Percentiles rank a stretch among this genome's conserved stretches.
These are phyloP conservation scores for Gisinianus flammeolus DNA, from an alignment of 2,888 invertebrate genomes.

Conservation along the genomic window DNA sequence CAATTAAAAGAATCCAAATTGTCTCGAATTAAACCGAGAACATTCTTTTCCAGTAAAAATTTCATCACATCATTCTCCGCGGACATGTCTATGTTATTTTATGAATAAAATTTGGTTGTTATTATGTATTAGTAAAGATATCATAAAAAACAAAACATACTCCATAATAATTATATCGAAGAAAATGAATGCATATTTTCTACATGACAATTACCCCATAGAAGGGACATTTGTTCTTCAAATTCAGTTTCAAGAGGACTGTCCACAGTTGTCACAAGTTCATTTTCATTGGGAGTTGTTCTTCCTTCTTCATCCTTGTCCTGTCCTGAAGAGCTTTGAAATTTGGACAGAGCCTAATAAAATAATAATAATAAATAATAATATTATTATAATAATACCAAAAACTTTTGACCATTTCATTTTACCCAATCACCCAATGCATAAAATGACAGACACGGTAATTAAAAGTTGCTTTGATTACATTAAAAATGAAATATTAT, in stretches of 20 bases:
- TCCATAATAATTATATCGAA: no score
- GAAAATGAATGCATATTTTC: no score
- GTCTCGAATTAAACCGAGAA: slow-evolving; percentile 70
- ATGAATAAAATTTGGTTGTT: no score
- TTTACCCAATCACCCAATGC: no score
- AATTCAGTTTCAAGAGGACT: slow-evolving; percentile 61
- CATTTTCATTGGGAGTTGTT: no score
- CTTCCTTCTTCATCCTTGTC: background rate
- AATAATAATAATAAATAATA: background rate
- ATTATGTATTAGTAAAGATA: no score
- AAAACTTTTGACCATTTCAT: no score
- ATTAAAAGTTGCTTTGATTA: background rate
- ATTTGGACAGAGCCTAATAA: background rate
- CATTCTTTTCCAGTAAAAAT: slow-evolving; percentile 72
- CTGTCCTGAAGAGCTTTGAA: background rate
- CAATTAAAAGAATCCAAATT: slow-evolving; percentile 68
- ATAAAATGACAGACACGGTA: background rate
- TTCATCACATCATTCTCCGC: slow-evolving; percentile 76
- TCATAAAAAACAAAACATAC: no score
- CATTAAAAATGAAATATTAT: background rate
- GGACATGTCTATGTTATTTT: no score
- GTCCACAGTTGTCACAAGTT: slow-evolving; percentile 19
- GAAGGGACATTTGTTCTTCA: slow-evolving; percentile 75
- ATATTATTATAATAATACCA: background rate
- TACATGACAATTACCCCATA: no score